Conservation (phyloP, 2,797 vertebrate species). For the Lateolabrax maculatus region DNA sequence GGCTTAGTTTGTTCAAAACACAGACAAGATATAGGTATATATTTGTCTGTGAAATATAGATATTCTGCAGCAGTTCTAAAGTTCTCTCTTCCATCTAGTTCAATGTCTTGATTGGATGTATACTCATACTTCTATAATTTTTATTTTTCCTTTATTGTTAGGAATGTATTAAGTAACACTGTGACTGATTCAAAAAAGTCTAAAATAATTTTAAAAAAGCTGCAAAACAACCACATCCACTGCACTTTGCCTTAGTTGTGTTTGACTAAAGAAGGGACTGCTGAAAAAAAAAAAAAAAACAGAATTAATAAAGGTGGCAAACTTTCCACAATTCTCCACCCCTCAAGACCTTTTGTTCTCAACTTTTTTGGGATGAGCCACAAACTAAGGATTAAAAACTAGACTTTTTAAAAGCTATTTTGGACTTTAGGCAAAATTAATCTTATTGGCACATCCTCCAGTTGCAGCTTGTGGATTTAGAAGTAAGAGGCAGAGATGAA, state of each 20-base stretch:
- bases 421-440: constrained; percentile 60
- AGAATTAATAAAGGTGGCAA: not conserved
- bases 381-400: constrained; percentile 36
- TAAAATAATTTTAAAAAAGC: not conserved
- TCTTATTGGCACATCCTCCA: constrained; percentile 74
- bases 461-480: constrained; percentile 80
- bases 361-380: not conserved
- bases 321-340: not conserved
- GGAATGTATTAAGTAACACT: constrained; percentile 5
- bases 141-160: not conserved
- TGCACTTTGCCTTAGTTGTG: not conserved
- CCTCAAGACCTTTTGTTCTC: not conserved
- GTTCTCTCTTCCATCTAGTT: constrained; percentile 7
- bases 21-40: not conserved
- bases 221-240: not conserved
- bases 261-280: not conserved
- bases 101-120: constrained; percentile 13
- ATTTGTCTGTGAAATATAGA: no score
- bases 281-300: not conserved
- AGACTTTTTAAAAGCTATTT: constrained; percentile 69
- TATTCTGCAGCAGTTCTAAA: not conserved
- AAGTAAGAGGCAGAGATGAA: constrained; percentile 78
- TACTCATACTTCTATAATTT: constrained; percentile 3
- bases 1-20: constrained; percentile 41
- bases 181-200: not conserved